Percentiles rank a stretch among this genome's conserved stretches.
Evolutionary conservation across 2,888 invertebrate species (phyloP).

Genomic region (Petrophora chlorosata): DNA sequence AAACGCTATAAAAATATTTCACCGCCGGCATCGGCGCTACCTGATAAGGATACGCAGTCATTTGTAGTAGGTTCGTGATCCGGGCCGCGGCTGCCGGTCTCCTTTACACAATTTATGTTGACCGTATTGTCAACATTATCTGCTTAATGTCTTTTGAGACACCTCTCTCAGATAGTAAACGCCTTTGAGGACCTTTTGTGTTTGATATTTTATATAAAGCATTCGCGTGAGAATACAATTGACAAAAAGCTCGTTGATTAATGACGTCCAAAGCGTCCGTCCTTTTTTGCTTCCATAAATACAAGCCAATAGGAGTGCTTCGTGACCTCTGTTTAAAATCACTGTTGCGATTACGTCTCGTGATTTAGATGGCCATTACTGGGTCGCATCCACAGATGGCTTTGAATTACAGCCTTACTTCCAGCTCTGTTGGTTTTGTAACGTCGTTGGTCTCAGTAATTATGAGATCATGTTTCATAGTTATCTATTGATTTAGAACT

Average conservation of each 20-base stretch:
- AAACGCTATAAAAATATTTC: slow-evolving; percentile 78
- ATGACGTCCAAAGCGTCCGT: slow-evolving; percentile 50
- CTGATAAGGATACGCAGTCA: slow-evolving; percentile 78
- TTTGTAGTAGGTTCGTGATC: slow-evolving; percentile 71
- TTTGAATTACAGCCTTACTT: slow-evolving; percentile 75
- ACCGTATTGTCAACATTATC: slow-evolving; percentile 59
- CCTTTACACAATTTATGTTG: slow-evolving; percentile 64
- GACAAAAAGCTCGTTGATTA: slow-evolving; percentile 63
- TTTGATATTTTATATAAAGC: slow-evolving; percentile 12
- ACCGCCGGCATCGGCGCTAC: slow-evolving; percentile 71
- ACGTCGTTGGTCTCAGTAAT: slow-evolving; percentile 68
- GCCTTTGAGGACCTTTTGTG: slow-evolving; percentile 13
- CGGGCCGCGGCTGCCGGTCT: slow-evolving; percentile 48
- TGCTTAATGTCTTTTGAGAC: slow-evolving; percentile 59
- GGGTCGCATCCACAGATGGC: slow-evolving; percentile 73
- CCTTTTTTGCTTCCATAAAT: slow-evolving; percentile 72
- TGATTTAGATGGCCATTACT: slow-evolving; percentile 76
- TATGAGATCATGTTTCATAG: slow-evolving; percentile 79
- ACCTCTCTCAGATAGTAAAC: slow-evolving; percentile 64
- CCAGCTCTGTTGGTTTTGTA: slow-evolving; percentile 73
- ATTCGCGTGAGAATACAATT: slow-evolving; percentile 42
- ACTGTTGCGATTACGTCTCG: slow-evolving; percentile 73
- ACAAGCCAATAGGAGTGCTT: slow-evolving; percentile 65
- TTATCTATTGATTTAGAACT: slow-evolving; percentile 77
- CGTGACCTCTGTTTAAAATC: slow-evolving; percentile 78